These are phyloP conservation scores for Chamaea fasciata DNA, from an alignment of 2,113 vertebrate genomes.

Conservation along the genomic window DNA sequence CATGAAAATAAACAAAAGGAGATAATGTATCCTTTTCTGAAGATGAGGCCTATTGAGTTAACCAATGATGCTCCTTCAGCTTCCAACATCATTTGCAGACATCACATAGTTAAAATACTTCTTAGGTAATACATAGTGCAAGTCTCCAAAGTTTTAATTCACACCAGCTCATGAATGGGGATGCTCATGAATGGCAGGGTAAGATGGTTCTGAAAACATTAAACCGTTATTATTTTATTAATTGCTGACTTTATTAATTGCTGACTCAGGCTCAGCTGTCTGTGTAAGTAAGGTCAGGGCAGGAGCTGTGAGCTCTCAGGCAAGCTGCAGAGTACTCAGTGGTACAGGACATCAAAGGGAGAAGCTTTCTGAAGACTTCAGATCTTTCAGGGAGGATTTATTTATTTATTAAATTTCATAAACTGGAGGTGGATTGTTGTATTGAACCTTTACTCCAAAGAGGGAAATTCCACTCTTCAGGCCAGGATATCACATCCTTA, in stretches of 20 bases:
- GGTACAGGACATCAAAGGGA: background rate
- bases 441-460: background rate
- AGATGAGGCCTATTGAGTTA: background rate
- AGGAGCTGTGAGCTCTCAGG: background rate
- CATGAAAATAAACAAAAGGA: background rate
- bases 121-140: background rate
- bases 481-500: background rate
- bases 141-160: background rate
- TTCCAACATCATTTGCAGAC: background rate
- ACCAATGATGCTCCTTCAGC: background rate
- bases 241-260: background rate
- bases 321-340: background rate
- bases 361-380: background rate
- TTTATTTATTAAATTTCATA: too few species aligned
- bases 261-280: background rate
- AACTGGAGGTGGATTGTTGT: background rate
- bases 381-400: background rate
- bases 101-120: background rate
- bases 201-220: background rate
- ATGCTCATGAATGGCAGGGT: background rate
- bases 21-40: background rate
- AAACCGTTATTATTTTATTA: background rate
- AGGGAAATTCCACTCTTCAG: background rate
- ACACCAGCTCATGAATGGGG: background rate
- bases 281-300: accelerated